Evolutionary conservation across 1,140 invertebrate species (phyloP).

Genomic region (Halyomorpha halys): DNA sequence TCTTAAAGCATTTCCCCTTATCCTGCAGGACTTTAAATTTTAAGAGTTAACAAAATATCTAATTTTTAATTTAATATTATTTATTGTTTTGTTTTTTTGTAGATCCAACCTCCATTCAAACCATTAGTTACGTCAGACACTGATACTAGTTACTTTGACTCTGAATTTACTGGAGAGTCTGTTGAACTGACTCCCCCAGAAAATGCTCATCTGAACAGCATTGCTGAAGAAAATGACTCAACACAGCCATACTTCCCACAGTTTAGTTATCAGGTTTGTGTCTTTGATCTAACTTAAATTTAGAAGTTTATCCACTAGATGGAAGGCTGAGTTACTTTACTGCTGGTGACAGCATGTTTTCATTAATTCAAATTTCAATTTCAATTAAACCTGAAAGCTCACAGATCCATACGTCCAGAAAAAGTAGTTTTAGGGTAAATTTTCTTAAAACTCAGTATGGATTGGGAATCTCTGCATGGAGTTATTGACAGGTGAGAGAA

Average conservation of each 20-base stretch:
- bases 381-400: too few species aligned
- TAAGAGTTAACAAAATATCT: background rate
- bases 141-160: slow-evolving; percentile 95
- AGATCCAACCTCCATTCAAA: slow-evolving; percentile 86
- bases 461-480: too few species aligned
- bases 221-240: slow-evolving; percentile 56
- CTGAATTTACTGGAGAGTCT: slow-evolving; percentile 94
- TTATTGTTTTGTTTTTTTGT: slow-evolving; percentile 27
- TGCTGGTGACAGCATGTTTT: too few species aligned
- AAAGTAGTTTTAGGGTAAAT: too few species aligned
- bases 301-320: too few species aligned
- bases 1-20: too few species aligned
- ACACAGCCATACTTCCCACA: slow-evolving; percentile 57
- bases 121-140: slow-evolving; percentile 92
- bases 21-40: background rate
- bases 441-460: too few species aligned
- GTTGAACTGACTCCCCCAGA: slow-evolving; percentile 93
- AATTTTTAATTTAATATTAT: background rate
- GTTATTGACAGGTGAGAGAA: too few species aligned
- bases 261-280: slow-evolving; percentile 53
- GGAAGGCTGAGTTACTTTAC: too few species aligned
- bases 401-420: too few species aligned
- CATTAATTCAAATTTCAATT: too few species aligned
- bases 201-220: slow-evolving; percentile 50
- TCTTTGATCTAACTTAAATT: too few species aligned